Base-by-base conservation (phyloP, 2,888 invertebrate genomes). In the Temnothorax unifasciatus region DNA sequence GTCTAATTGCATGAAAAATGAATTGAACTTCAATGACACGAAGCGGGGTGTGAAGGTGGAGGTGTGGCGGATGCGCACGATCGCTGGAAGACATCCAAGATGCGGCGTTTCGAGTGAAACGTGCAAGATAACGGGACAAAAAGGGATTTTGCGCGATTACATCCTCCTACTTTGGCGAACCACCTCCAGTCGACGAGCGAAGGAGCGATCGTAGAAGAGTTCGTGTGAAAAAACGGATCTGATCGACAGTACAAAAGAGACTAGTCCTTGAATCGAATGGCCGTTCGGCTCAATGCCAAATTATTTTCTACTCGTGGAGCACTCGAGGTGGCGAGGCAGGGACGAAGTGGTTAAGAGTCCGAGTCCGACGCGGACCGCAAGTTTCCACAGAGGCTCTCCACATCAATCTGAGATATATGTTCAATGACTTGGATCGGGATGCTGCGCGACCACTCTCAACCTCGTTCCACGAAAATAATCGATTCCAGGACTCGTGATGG, bases 221-320 rank as follows among this genome's bases (percentile, higher is more conserved):
- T 83, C 47, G 34, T 13, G 59, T 15, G 59, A 68, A 61, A 77
- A 89, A 90, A 71, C 83, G 64, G 76, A 69, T 76, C 64, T 86
- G 91, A 91, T 91, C 89, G 90, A 90, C 89, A 81, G 83, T 83
- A 88, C 83, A 87, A 91, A 91, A 83, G 88, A 57, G 82, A 90
- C 61, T 74, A 82, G 61, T 64, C 64, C 86, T 86, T 87, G 90
- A 88, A 84, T 86, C 87, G 84, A 90, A 89, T 71, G 75, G 85
- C 82, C 87, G 75, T 87, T 89, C 91, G 90, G 89, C 90, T 87
- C 87, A 86, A 88, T 89, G 92, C 89, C 90, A 92, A 92, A 91
- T 91, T 87, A 92, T 91, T 92, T 91, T 89, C 89, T 73, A 71
- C 76, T 71, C 75, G 84, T 82, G 81, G 74, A 85, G 69, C 75